Evolutionary conservation across 2,888 invertebrate genomes (phyloP).

Genomic region (Sarcophaga subvicina): DNA sequence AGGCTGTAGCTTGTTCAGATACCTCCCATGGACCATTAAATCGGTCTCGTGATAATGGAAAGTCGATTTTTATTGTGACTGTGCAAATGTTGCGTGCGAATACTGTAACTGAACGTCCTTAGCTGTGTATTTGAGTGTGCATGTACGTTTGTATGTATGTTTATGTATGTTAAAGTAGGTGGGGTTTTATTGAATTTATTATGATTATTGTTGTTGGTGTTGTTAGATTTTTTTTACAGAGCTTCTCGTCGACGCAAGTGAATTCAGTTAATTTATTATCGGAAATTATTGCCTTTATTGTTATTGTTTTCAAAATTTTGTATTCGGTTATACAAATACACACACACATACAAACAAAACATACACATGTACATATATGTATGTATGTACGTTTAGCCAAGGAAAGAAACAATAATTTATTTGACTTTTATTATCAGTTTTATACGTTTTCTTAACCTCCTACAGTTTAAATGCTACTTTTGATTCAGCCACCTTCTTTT

Average conservation of each 20-base stretch:
- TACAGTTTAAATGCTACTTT: conserved; percentile 18
- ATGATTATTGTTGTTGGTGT: conserved; percentile 42
- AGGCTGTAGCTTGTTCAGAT: too few species aligned
- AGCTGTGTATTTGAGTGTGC: conserved; percentile 37
- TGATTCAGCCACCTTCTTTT: neutral
- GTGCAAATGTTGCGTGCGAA: too few species aligned
- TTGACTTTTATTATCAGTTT: conserved; percentile 54
- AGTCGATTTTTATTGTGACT: too few species aligned
- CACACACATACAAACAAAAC: neutral
- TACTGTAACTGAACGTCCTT: too few species aligned
- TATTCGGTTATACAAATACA: neutral
- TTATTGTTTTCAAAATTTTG: conserved; percentile 70
- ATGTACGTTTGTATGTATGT: conserved; percentile 8
- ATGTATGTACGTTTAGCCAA: neutral
- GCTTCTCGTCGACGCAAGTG: conserved; percentile 74
- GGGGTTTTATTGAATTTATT: conserved; percentile 34
- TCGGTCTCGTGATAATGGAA: too few species aligned
- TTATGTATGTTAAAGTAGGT: conserved; percentile 39
- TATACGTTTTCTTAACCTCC: conserved; percentile 39
- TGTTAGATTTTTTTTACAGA: conserved; percentile 49
- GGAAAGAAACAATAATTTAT: conserved; percentile 58
- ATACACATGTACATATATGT: neutral
- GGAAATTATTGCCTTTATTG: conserved; percentile 78
- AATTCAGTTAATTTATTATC: conserved; percentile 81
- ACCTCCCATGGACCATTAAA: too few species aligned